phyloP scores from a whole-genome alignment of 2,888 invertebrate genomes.

The Microctonus aethiopoides region DNA sequence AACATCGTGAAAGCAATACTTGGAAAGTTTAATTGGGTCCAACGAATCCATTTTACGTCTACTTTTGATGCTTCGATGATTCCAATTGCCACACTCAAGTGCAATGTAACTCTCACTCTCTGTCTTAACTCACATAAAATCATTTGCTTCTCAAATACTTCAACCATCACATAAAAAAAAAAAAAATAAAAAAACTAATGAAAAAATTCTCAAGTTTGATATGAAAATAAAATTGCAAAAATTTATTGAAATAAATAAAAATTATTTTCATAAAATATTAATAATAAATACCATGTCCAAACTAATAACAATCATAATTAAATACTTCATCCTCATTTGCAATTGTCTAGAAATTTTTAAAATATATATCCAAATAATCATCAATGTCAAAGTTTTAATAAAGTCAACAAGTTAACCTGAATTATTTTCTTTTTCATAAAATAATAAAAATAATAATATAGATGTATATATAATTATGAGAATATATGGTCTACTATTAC shows the following conservation, averaged over 20 bases:
- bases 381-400: too few relatives aligned
- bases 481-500: too few relatives aligned
- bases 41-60: slow-evolving; percentile 45
- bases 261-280: too few relatives aligned
- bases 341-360: too few relatives aligned
- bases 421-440: too few relatives aligned
- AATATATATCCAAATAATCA: too few relatives aligned
- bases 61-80: slow-evolving; percentile 36
- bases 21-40: slow-evolving; percentile 51
- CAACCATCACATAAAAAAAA: not conserved
- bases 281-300: too few relatives aligned
- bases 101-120: slow-evolving; percentile 35
- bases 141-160: slow-evolving; percentile 32
- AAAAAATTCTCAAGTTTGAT: not conserved
- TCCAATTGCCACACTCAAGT: slow-evolving; percentile 36
- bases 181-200: not conserved
- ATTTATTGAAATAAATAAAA: not conserved
- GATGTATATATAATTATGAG: too few relatives aligned
- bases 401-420: too few relatives aligned
- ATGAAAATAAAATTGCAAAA: not conserved
- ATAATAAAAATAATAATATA: too few relatives aligned
- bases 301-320: too few relatives aligned
- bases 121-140: not conserved
- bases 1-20: not conserved
- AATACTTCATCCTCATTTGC: too few relatives aligned